Evolutionary conservation across 2,888 invertebrate genomes (phyloP), one percentile per base, ranked within the genome.

Genomic region (Linnaemya vulpina): DNA sequence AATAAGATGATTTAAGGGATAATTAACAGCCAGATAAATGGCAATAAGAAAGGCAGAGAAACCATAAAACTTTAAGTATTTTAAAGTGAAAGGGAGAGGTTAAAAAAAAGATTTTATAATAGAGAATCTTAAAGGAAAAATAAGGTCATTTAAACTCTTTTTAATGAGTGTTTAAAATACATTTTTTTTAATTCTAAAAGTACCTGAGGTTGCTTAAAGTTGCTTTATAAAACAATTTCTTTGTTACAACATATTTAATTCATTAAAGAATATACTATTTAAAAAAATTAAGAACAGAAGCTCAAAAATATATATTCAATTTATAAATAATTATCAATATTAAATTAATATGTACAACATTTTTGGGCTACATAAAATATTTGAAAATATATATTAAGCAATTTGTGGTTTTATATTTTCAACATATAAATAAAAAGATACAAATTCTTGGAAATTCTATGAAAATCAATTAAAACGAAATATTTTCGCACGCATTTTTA

Each of bases 51-150:
- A 8, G 40, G 38, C n/a, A 55, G 65, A 40, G 73, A 65, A 73
- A 67, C 67, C 58, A 74, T 74, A 74, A 51, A 30, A 74, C n/a
- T 80, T 67, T 49, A 40, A 74, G 38, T 20, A 25, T 25, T 67
- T 73, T 17, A n/a, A n/a, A 38, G 15, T 20, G 35, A 68, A 1
- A 38, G n/a, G 49, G 10, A 67, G 10, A 35, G 11, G 9, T 17
- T 11, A 53, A 13, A 53, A 11, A n/a, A 7, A 51, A 51, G 2
- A 1, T 7, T 40, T 40, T 40, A 7, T 5, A 46, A 30, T 1
- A 46, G 65, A n/a, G 46, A 5, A 1, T 46, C 1, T 4, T 10
- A 46, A 65, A 46, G 25, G 10, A 22, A 22, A 22, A 5, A 11
- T 5, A 3, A 17, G 38, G 4, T n/a, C n/a, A n/a, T 38, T 17